A percentile compares a stretch with the other conserved stretches of the same genome.
Conservation (phyloP, 2,888 invertebrate species). For the Drosophila austrosaltans region DNA sequence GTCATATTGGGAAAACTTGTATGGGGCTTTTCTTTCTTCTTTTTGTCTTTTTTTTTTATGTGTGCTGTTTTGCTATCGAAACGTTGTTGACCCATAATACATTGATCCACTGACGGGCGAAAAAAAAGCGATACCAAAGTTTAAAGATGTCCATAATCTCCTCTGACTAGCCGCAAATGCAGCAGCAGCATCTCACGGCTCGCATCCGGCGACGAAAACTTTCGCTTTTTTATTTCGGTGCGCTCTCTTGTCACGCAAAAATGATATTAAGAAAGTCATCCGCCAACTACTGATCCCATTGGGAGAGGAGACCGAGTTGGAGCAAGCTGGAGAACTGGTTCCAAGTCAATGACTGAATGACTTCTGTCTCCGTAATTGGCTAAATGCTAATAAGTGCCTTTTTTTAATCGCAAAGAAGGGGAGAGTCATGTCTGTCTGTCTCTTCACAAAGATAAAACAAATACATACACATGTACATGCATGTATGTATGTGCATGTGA, state of each 20-base stretch:
- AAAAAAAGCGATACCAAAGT: constrained; percentile 13
- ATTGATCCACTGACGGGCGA: constrained; percentile 37
- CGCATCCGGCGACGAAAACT: constrained; percentile 62
- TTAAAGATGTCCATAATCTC: constrained; percentile 49
- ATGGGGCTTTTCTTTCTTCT: constrained; percentile 46
- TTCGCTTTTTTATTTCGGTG: constrained; percentile 59
- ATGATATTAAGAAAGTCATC: constrained; percentile 59
- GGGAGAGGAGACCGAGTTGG: constrained; percentile 8
- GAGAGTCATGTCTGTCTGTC: not conserved
- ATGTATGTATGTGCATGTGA: not conserved
- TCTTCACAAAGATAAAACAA: not conserved
- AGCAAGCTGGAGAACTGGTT: constrained; percentile 36
- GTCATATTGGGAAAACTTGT: constrained; percentile 37
- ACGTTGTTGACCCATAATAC: constrained; percentile 47
- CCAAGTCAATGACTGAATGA: constrained; percentile 62
- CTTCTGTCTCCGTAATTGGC: constrained; percentile 57
- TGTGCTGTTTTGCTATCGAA: constrained; percentile 10
- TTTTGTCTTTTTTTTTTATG: not conserved
- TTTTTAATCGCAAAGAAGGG: not conserved
- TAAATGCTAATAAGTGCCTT: constrained; percentile 33
- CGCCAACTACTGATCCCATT: constrained; percentile 5
- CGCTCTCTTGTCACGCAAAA: constrained; percentile 52
- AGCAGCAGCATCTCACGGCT: constrained; percentile 27
- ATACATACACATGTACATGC: not conserved
- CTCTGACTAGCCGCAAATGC: constrained; percentile 20